A percentile compares a stretch with the other conserved stretches of the same genome.
These are phyloP conservation scores for Momotus momota DNA, from an alignment of 2,797 vertebrate species.

Conservation along the genomic window DNA sequence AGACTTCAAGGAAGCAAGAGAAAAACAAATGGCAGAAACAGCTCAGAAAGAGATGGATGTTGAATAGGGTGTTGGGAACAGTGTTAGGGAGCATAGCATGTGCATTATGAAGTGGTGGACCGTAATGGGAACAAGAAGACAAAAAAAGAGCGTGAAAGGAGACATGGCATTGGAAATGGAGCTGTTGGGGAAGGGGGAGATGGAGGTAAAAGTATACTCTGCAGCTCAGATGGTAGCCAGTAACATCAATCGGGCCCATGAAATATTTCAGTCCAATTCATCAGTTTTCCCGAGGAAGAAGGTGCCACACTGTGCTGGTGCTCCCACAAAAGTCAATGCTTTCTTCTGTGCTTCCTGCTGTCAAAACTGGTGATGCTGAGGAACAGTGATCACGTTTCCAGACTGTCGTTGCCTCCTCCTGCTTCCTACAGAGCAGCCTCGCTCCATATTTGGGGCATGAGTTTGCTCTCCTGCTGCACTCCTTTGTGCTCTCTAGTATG, in stretches of 20 bases:
- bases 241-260: too few relatives aligned
- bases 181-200: background rate
- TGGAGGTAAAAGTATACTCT: background rate
- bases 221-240: background rate
- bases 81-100: background rate
- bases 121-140: background rate
- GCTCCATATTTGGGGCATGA: fast-evolving
- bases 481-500: fast-evolving
- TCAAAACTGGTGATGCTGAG: background rate
- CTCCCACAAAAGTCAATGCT: background rate
- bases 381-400: background rate
- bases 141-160: background rate
- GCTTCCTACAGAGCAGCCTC: background rate
- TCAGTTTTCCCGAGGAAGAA: background rate
- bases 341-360: background rate
- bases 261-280: background rate
- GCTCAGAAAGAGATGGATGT: background rate
- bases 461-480: background rate
- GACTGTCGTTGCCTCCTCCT: background rate
- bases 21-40: background rate
- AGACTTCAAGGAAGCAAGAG: background rate
- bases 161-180: background rate
- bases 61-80: background rate
- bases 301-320: background rate
- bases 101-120: background rate